These are phyloP conservation scores for Fragariocoptes setiger DNA, from an alignment of 1,140 invertebrate genomes.

Conservation along the genomic window DNA sequence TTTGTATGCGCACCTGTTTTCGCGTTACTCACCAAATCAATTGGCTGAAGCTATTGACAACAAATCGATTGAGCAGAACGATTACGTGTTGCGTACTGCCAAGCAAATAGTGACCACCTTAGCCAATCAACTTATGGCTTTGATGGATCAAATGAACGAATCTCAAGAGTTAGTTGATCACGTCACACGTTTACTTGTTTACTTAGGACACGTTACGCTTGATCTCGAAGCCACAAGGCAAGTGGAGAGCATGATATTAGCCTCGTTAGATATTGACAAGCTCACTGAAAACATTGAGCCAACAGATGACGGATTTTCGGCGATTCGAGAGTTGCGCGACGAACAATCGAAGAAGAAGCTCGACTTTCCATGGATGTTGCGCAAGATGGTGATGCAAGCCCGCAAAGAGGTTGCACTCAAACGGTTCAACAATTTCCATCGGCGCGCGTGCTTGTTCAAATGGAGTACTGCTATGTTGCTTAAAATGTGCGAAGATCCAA, in stretches of 20 bases:
- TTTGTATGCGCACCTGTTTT: not conserved
- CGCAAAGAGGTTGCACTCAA: not conserved
- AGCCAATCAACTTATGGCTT: not conserved
- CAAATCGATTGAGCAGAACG: not conserved
- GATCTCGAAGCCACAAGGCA: too few species aligned
- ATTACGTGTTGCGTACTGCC: not conserved
- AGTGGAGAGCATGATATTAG: too few species aligned
- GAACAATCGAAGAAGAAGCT: not conserved
- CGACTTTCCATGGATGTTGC: not conserved
- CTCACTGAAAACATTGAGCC: too few species aligned
- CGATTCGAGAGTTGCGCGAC: too few species aligned
- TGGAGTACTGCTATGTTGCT: not conserved
- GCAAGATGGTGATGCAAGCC: not conserved
- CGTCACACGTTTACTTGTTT: too few species aligned
- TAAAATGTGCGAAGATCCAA: not conserved
- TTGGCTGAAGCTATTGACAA: not conserved
- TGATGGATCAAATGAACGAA: not conserved
- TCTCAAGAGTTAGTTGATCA: too few species aligned
- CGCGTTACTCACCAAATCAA: not conserved
- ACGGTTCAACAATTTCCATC: not conserved
- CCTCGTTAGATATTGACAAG: too few species aligned
- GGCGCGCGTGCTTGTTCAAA: not conserved
- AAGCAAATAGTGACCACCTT: not conserved
- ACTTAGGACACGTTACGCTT: too few species aligned
- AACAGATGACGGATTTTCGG: too few species aligned